phyloP scores from a whole-genome alignment of 2,113 vertebrate genomes.

The Lycocorax pyrrhopterus region DNA sequence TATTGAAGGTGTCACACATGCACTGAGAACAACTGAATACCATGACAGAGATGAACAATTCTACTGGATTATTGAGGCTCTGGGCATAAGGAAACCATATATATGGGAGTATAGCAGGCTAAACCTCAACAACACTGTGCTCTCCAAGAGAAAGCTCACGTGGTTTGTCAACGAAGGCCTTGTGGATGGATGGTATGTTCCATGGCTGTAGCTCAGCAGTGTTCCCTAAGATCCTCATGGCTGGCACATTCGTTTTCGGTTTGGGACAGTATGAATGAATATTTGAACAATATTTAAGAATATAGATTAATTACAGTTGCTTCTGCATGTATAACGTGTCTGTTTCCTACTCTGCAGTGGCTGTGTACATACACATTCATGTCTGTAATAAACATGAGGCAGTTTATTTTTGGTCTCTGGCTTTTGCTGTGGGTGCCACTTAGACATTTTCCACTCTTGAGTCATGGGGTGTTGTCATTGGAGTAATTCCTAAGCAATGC shows the following conservation, averaged over 20 bases:
- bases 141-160: conserved; percentile 96
- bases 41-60: conserved; percentile 97
- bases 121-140: conserved; percentile 96
- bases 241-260: neutral
- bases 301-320: neutral
- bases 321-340: neutral
- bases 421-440: neutral
- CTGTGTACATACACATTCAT: neutral
- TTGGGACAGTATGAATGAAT: neutral
- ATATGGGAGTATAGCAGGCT: conserved; percentile 97
- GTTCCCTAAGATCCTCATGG: neutral
- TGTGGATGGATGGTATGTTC: conserved; percentile 94
- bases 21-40: conserved; percentile 95
- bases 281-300: neutral
- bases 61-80: conserved; percentile 92
- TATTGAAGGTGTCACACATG: conserved; percentile 93
- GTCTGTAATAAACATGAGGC: neutral
- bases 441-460: neutral
- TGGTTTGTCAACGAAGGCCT: conserved; percentile 98
- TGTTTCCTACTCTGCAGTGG: neutral
- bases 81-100: conserved; percentile 88
- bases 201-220: neutral
- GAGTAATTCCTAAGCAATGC: neutral
- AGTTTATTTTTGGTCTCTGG: neutral
- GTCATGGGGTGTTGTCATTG: neutral